A percentile compares a stretch with the other conserved stretches of the same genome.
Conservation (phyloP, 2,888 invertebrate species). For the Geotrupes spiniger region DNA sequence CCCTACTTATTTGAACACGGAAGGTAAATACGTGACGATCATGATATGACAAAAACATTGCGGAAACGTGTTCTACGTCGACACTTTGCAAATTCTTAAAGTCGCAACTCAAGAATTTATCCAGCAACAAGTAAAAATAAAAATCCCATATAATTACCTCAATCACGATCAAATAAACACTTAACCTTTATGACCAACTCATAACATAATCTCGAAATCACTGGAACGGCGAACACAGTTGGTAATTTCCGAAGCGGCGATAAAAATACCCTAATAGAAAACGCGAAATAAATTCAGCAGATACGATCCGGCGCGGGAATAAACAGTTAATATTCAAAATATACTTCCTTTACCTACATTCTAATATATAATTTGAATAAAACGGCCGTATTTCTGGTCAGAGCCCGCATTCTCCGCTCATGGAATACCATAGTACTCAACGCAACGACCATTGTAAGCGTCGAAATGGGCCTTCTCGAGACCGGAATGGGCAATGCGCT, state of each 20-base stretch:
- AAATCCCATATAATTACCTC: constrained; percentile 45
- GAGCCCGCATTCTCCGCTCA: constrained; percentile 35
- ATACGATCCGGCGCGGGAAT: not conserved
- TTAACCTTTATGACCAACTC: constrained; percentile 46
- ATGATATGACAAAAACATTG: no score
- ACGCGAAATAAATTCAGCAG: not conserved
- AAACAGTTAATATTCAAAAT: constrained; percentile 9
- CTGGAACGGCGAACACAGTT: constrained; percentile 24
- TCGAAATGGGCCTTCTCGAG: constrained; percentile 46
- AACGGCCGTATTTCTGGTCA: constrained; percentile 33
- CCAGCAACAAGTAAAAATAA: constrained; percentile 44
- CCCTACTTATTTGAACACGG: no score
- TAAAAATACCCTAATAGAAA: not conserved
- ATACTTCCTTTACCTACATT: constrained; percentile 34
- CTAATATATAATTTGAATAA: constrained; percentile 39
- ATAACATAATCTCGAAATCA: constrained; percentile 43
- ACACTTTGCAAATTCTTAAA: no score
- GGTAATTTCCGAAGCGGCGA: constrained; percentile 4
- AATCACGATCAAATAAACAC: constrained; percentile 44
- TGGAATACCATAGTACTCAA: constrained; percentile 43
- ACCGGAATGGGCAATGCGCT: constrained; percentile 48
- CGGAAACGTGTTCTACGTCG: no score
- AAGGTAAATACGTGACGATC: no score
- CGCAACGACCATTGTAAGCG: constrained; percentile 47
- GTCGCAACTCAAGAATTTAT: no score